Evolutionary conservation across 2,113 vertebrate genomes (phyloP).

Genomic region (Datnioides undecimradiatus): DNA sequence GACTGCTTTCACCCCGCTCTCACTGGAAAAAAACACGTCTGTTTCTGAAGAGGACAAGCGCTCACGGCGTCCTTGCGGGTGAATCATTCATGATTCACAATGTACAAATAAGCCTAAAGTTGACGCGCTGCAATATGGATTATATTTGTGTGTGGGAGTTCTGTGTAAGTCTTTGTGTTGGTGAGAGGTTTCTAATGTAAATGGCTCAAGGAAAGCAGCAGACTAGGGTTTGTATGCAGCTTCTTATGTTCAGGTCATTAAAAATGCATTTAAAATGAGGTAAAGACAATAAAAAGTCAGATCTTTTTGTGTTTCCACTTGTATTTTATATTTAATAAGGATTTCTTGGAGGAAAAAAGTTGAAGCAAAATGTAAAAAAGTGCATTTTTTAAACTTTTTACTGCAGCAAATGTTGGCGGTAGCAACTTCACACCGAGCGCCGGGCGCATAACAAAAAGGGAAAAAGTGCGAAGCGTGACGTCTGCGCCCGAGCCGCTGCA

Average conservation of each 20-base stretch:
- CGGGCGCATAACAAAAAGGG: constrained; percentile 10
- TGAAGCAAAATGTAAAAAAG: background rate
- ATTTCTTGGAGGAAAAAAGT: background rate
- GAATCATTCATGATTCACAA: constrained; percentile 67
- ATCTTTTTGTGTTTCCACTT: too few species aligned
- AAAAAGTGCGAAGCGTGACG: constrained; percentile 35
- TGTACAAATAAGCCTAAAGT: constrained; percentile 28
- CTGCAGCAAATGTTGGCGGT: background rate
- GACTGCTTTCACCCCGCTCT: constrained; percentile 25
- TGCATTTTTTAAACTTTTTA: background rate
- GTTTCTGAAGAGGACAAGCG: constrained; percentile 40
- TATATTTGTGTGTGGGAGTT: constrained; percentile 46
- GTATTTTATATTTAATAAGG: too few species aligned
- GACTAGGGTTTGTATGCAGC: background rate
- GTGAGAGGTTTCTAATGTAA: constrained; percentile 1
- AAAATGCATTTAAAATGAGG: background rate
- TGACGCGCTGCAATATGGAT: constrained; percentile 15
- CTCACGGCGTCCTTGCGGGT: constrained; percentile 35
- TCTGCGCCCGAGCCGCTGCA: constrained; percentile 18
- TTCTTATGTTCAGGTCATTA: background rate
- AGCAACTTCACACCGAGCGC: background rate
- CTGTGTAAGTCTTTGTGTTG: constrained; percentile 10
- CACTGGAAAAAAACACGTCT: background rate
- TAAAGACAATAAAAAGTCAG: too few species aligned
- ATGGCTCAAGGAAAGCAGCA: constrained; percentile 4